Evolutionary conservation across 2,797 vertebrate species (phyloP), one percentile per base, ranked within the genome.

Genomic region (Melanotaenia boesemani): DNA sequence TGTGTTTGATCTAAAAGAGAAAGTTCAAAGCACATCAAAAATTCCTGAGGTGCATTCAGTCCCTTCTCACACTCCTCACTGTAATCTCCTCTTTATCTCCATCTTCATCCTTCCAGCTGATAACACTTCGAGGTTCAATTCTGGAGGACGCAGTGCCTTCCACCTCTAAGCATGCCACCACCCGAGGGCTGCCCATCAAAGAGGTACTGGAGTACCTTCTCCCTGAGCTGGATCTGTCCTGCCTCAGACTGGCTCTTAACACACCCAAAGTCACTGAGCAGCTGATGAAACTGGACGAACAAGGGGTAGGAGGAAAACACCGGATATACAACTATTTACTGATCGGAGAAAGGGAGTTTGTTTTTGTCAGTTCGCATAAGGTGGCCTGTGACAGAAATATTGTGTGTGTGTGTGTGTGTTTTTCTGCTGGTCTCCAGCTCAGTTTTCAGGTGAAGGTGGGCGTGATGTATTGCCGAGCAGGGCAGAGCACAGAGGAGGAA

Each of bases 361-460:
- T 46, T 74, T 50, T 57, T 52, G 30, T 4, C 28, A 8, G 28
- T 30, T 30, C 2, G 15, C 30, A 5, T 13, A 26, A 24, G 22
- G 30, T 24, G 44, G 22, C 28, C 22, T 32, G 5, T 63, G 12
- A n/a, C 32, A 58, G 1, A 67, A 36, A 55, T 55, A 52, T 18
- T 28, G 18, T 67, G 32, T 26, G 20, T 67, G 32, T 26, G 13
- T 72, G 16, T 74, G 34, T 65, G 20, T 67, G 28, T 22, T 15
- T 72, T 13, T 74, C 41, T 83, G 80, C 86, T 67, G 65, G 54
- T 85, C 84, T 79, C 52, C 93, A 99, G 98, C 92, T 99, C 87
- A 99, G 97, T 88, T 99, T 98, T 89, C 97, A 99, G 70, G 95
- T 98, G 76, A 99, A 99, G 83, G 97, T 99, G 72, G 98, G 98